phyloP scores from a whole-genome alignment of 2,888 invertebrate species.

The Pardosa pseudoannulata region DNA sequence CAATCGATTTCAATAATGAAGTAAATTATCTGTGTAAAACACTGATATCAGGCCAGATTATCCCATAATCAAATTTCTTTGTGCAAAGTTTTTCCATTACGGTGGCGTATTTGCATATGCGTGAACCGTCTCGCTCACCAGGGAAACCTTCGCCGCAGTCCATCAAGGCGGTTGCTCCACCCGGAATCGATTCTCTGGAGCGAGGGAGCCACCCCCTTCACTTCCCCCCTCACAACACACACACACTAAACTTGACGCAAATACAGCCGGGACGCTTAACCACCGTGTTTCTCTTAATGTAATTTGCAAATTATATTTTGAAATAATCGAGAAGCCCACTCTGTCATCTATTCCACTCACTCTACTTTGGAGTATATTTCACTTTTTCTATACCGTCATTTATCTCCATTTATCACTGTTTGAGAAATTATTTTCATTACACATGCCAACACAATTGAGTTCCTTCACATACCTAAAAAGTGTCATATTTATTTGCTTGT shows the following conservation, averaged over 20 bases:
- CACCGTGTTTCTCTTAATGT: constrained; percentile 3
- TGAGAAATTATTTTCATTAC: no score
- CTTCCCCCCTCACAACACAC: background rate
- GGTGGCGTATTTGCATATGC: constrained; percentile 63
- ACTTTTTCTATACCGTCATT: no score
- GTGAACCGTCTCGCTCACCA: constrained; percentile 33
- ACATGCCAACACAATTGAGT: no score
- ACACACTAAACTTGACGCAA: background rate
- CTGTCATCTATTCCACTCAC: background rate
- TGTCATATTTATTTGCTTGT: no score
- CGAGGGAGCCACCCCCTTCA: background rate
- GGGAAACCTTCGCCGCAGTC: constrained; percentile 27
- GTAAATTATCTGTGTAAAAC: constrained; percentile 72
- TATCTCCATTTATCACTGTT: no score
- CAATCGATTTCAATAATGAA: constrained; percentile 70
- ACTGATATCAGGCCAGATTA: constrained; percentile 71
- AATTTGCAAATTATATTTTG: background rate
- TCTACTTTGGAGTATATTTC: no score
- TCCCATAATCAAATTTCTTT: constrained; percentile 71
- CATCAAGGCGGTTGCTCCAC: constrained; percentile 22
- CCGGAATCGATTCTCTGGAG: constrained; percentile 57
- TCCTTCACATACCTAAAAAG: no score
- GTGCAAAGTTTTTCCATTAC: constrained; percentile 69
- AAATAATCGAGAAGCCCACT: background rate
- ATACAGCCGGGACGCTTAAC: background rate